Percentiles rank a stretch among this genome's conserved stretches.
These are phyloP conservation scores for Ctenochaetus hawaiiensis DNA, from an alignment of 2,797 vertebrate genomes.

Conservation along the genomic window DNA sequence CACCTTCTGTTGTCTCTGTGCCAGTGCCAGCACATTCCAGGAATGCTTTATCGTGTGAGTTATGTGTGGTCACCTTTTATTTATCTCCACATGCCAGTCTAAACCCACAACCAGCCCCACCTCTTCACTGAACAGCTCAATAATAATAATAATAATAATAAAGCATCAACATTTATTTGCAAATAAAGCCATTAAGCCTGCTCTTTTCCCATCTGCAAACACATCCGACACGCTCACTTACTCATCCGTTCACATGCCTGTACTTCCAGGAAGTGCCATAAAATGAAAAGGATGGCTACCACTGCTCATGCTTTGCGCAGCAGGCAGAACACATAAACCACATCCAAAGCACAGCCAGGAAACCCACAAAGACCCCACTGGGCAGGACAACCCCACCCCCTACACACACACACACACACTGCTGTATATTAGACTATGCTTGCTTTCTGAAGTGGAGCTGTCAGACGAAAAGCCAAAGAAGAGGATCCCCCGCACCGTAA, in stretches of 20 bases:
- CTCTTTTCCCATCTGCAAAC: constrained; percentile 41
- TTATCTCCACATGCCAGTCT: constrained; percentile 32
- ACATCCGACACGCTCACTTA: constrained; percentile 33
- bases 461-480: constrained; percentile 36
- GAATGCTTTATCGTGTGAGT: constrained; percentile 25
- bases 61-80: constrained; percentile 38
- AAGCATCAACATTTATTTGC: constrained; percentile 29
- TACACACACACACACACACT: constrained; percentile 31
- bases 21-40: constrained; percentile 53
- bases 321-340: constrained; percentile 71
- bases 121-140: constrained; percentile 5
- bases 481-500: constrained; percentile 4
- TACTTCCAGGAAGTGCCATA: constrained; percentile 57
- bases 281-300: constrained; percentile 72
- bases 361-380: constrained; percentile 79
- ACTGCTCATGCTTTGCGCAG: constrained; percentile 54
- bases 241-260: constrained; percentile 50
- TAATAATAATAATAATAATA: background rate
- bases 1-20: constrained; percentile 27
- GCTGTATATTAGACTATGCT: constrained; percentile 71
- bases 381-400: constrained; percentile 49
- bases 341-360: constrained; percentile 72
- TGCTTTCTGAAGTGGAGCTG: constrained; percentile 62
- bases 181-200: constrained; percentile 28
- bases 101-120: constrained; percentile 12